phyloP scores from a whole-genome alignment of 2,797 vertebrate species.

The Micrastur ruficollis region DNA sequence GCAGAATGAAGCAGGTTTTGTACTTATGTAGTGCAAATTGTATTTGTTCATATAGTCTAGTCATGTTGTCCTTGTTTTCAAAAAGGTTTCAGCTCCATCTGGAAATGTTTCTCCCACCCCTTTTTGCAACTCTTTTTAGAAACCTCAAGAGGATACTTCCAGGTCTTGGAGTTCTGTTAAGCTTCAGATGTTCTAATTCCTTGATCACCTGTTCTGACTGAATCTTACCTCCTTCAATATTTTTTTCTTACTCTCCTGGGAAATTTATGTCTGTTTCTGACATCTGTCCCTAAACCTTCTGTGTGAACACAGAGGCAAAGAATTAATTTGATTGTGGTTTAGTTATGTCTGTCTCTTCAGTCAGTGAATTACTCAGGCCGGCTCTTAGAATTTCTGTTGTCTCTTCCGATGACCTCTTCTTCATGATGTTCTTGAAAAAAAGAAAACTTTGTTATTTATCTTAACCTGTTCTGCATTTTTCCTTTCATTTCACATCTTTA shows the following conservation, averaged over 20 bases:
- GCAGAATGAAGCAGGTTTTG: constrained; percentile 3
- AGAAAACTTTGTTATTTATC: constrained; percentile 62
- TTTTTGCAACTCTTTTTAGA: constrained; percentile 28
- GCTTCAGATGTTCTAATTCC: constrained; percentile 64
- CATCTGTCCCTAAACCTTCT: constrained; percentile 57
- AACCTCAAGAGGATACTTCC: neutral
- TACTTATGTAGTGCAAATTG: constrained; percentile 22
- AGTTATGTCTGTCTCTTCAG: constrained; percentile 60
- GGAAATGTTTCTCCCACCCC: constrained; percentile 13
- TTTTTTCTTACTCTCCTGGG: constrained; percentile 62
- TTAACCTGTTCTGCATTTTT: constrained; percentile 51
- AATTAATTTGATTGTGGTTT: constrained; percentile 73
- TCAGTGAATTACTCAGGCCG: constrained; percentile 64
- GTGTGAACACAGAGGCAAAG: constrained; percentile 57
- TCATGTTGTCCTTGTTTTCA: constrained; percentile 11
- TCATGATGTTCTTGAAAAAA: constrained; percentile 41
- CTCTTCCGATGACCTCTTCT: constrained; percentile 63
- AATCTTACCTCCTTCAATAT: constrained; percentile 12
- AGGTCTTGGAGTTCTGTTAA: constrained; percentile 40
- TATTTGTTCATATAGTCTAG: constrained; percentile 14
- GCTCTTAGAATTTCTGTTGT: constrained; percentile 62
- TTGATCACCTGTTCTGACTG: constrained; percentile 60
- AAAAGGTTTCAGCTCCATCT: neutral
- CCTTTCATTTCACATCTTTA: constrained; percentile 42
- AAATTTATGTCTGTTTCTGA: constrained; percentile 71